Evolutionary conservation across 2,888 invertebrate genomes (phyloP).

Genomic region (Lasius platythorax): DNA sequence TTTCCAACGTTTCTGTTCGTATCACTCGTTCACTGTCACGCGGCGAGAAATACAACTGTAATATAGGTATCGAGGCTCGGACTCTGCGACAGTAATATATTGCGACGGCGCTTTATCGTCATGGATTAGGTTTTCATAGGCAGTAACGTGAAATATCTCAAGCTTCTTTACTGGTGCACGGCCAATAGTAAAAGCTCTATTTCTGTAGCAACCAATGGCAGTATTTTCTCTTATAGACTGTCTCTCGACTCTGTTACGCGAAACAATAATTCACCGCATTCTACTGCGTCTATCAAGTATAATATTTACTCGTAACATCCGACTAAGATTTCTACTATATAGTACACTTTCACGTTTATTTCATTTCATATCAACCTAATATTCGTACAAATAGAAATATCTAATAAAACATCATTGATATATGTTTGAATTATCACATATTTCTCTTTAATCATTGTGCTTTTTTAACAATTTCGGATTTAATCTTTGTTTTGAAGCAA

Average conservation of each 20-base stretch:
- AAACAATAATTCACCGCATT: constrained; percentile 28
- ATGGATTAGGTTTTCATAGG: constrained; percentile 61
- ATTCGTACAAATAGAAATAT: background rate
- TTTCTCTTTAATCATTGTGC: background rate
- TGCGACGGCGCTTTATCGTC: constrained; percentile 58
- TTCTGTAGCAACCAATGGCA: constrained; percentile 52
- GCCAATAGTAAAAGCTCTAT: constrained; percentile 57
- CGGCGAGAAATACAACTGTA: constrained; percentile 46
- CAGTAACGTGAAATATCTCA: constrained; percentile 60
- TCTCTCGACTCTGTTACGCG: constrained; percentile 38
- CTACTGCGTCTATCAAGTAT: constrained; percentile 32
- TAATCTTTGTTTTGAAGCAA: background rate
- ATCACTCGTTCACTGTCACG: constrained; percentile 51
- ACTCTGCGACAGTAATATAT: constrained; percentile 57
- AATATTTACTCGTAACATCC: constrained; percentile 33
- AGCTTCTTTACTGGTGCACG: constrained; percentile 54
- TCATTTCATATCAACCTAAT: background rate
- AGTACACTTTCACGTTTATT: background rate
- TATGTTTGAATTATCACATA: background rate
- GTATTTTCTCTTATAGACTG: constrained; percentile 52
- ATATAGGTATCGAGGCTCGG: constrained; percentile 46
- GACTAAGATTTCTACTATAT: constrained; percentile 11
- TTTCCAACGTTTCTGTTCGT: constrained; percentile 43
- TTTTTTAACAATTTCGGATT: background rate
- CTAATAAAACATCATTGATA: background rate